Evolutionary conservation across 2,888 invertebrate genomes (phyloP).

Genomic region (Parapristionchus giblindavisi): DNA sequence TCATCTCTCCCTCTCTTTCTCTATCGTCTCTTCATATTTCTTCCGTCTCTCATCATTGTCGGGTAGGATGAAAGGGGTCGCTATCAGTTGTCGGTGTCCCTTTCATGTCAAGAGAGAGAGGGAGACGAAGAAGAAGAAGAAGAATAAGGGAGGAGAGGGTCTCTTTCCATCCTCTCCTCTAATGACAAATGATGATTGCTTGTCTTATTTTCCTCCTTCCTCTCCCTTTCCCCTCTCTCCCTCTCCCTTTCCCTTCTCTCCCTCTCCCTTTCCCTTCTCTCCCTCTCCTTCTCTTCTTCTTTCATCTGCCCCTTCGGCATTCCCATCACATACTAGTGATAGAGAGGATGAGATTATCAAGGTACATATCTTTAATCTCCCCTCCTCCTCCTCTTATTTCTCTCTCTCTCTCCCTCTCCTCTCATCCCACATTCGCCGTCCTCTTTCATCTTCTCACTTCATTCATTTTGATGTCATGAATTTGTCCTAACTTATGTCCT

Average conservation of each 20-base stretch:
- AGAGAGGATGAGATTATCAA: neutral
- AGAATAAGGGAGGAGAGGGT: too few species aligned
- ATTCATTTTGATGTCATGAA: slow-evolving; percentile 5
- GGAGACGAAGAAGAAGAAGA: neutral
- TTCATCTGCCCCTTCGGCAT: neutral
- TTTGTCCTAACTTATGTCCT: neutral
- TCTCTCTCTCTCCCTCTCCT: neutral
- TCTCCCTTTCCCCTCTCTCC: neutral
- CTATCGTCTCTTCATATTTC: too few species aligned
- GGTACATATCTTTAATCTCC: neutral
- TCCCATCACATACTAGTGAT: neutral
- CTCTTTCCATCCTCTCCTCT: slow-evolving; percentile 1
- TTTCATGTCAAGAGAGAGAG: slow-evolving; percentile 18
- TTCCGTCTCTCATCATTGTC: too few species aligned
- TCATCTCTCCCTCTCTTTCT: too few species aligned
- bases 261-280: neutral
- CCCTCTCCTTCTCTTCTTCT: neutral
- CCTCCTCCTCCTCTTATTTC: neutral
- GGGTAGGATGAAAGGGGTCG: slow-evolving; percentile 26
- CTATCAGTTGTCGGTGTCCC: slow-evolving; percentile 33
- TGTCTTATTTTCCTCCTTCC: slow-evolving; percentile 6
- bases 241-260: neutral
- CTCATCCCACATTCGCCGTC: neutral
- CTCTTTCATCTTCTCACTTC: neutral
- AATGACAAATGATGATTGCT: slow-evolving; percentile 35